These are phyloP conservation scores for Brachionichthys hirsutus DNA, from an alignment of 2,113 vertebrate genomes.

Conservation along the genomic window DNA sequence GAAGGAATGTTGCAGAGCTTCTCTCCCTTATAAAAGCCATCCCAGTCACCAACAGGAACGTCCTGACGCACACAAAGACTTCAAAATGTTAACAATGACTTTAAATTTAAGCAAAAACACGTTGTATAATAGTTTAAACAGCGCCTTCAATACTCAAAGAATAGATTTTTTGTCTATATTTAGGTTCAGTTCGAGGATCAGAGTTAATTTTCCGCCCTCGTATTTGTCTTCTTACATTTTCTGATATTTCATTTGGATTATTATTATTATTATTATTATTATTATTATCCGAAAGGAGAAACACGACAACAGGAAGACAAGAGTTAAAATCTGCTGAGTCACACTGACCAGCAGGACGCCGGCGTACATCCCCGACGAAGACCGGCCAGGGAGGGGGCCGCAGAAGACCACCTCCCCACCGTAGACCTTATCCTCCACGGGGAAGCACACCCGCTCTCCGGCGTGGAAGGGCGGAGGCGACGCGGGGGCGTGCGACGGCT, in stretches of 20 bases:
- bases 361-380: slow-evolving; percentile 41
- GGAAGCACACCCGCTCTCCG: slow-evolving; percentile 72
- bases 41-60: slow-evolving; percentile 70
- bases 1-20: slow-evolving; percentile 73
- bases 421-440: slow-evolving; percentile 29
- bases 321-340: too few species aligned
- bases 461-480: slow-evolving; percentile 16
- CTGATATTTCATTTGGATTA: too few species aligned
- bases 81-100: not conserved
- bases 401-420: slow-evolving; percentile 72
- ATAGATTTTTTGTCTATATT: too few species aligned
- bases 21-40: slow-evolving; percentile 65
- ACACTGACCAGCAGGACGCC: slow-evolving; percentile 75
- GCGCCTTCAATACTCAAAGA: too few species aligned
- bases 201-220: too few species aligned
- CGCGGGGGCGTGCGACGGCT: not conserved
- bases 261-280: too few species aligned
- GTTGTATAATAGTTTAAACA: too few species aligned
- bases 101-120: not conserved
- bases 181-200: too few species aligned
- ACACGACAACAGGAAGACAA: too few species aligned
- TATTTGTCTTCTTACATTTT: too few species aligned
- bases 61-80: slow-evolving; percentile 60
- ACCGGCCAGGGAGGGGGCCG: slow-evolving; percentile 54
- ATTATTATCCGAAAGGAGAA: too few species aligned